Conservation (phyloP, 1,140 invertebrate genomes). For the Drosophila baimaii region DNA sequence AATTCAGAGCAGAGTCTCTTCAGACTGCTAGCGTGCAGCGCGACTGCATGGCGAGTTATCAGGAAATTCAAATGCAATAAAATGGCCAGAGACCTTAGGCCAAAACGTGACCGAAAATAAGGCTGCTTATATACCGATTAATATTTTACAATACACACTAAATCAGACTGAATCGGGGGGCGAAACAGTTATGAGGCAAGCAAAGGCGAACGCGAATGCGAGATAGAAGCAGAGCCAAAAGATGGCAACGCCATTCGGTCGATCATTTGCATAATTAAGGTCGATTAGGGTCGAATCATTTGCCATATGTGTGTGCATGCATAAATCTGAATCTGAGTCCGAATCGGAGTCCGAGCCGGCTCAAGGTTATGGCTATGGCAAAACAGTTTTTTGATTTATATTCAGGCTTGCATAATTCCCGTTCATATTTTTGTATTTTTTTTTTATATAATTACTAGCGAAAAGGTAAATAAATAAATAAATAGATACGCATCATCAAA, state of each 20-base stretch:
- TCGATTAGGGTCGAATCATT: constrained; percentile 73
- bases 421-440: constrained; percentile 30
- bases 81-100: neutral
- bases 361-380: constrained; percentile 76
- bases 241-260: constrained; percentile 30
- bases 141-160: constrained; percentile 44
- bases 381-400: constrained; percentile 57
- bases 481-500: constrained; percentile 51
- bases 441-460: constrained; percentile 38
- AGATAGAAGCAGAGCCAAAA: constrained; percentile 23
- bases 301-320: constrained; percentile 42
- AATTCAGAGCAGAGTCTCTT: constrained; percentile 27
- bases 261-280: constrained; percentile 77
- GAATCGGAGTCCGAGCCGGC: constrained; percentile 52
- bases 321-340: constrained; percentile 59
- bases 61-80: constrained; percentile 23
- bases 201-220: constrained; percentile 10
- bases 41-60: constrained; percentile 38
- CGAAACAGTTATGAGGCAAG: constrained; percentile 66
- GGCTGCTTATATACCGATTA: constrained; percentile 28
- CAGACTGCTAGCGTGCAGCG: constrained; percentile 25
- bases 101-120: constrained; percentile 23
- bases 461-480: constrained; percentile 9
- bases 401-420: constrained; percentile 55
- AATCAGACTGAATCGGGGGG: too few relatives aligned